Percentiles rank a stretch among this genome's conserved stretches.
These are phyloP conservation scores for Sebastes melanostomus DNA, from an alignment of 2,797 vertebrate genomes.

Conservation along the genomic window DNA sequence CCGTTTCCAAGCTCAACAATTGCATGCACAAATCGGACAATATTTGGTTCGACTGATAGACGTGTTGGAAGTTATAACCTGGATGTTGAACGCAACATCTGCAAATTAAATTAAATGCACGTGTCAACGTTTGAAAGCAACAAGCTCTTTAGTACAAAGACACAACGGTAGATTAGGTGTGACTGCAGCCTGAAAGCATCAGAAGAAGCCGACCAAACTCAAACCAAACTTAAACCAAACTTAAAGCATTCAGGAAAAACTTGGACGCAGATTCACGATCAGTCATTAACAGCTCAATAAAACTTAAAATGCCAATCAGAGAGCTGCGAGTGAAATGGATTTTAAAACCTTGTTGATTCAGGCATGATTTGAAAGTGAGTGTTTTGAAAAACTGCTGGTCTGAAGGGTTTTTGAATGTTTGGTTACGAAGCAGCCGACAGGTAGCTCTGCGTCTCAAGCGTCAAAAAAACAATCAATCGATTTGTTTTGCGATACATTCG, in stretches of 20 bases:
- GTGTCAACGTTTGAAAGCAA: neutral
- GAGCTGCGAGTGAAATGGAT: conserved; percentile 15
- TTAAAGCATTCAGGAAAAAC: neutral
- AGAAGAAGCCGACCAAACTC: neutral
- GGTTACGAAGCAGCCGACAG: conserved; percentile 58
- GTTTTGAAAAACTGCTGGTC: conserved; percentile 37
- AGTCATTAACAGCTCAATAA: neutral
- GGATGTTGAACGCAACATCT: neutral
- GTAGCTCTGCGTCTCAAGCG: conserved; percentile 62
- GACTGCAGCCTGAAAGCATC: neutral
- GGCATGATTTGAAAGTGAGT: conserved; percentile 27
- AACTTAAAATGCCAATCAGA: neutral
- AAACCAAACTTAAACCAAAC: neutral
- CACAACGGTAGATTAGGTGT: neutral
- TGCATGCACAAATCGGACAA: neutral
- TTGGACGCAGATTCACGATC: neutral
- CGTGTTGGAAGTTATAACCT: neutral
- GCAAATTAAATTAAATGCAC: neutral
- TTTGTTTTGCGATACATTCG: conserved; percentile 76
- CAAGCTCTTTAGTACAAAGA: neutral
- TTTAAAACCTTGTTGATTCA: conserved; percentile 52
- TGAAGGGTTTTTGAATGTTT: conserved; percentile 54
- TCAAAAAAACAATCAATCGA: conserved; percentile 68
- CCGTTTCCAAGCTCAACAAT: neutral
- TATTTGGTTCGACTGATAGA: neutral